Percentiles rank a stretch among this genome's conserved stretches.
Conservation (phyloP, 2,888 invertebrate species). For the Hanleya hanleyi region DNA sequence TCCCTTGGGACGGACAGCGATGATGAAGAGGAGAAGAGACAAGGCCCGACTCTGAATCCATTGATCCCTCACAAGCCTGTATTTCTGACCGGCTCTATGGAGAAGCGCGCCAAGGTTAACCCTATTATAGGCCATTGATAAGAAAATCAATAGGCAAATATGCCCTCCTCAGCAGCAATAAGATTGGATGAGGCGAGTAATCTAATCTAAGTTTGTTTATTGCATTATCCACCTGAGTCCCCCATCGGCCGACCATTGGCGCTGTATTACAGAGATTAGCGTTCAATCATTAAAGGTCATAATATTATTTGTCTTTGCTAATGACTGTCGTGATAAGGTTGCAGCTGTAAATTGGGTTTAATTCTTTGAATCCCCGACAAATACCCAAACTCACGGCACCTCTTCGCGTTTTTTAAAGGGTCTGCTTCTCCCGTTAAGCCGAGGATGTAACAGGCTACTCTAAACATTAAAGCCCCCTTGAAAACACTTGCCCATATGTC, state of each 20-base stretch:
- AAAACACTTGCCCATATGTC: too few relatives aligned
- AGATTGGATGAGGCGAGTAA: slow-evolving; percentile 1
- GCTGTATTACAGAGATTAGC: slow-evolving; percentile 6
- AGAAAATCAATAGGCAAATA: slow-evolving; percentile 9
- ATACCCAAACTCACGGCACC: slow-evolving; percentile 3
- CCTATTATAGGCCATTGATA: slow-evolving; percentile 4
- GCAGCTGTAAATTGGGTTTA: slow-evolving; percentile 10
- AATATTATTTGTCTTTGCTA: slow-evolving; percentile 10
- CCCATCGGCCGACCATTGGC: neutral
- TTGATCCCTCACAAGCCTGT: neutral
- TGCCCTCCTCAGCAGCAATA: neutral
- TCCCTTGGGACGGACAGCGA: neutral
- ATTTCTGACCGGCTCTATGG: neutral
- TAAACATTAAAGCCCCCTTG: too few relatives aligned
- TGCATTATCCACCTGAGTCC: neutral
- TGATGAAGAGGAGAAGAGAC: neutral
- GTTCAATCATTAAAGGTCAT: neutral
- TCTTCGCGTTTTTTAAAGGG: too few relatives aligned
- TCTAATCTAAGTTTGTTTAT: slow-evolving; percentile 10
- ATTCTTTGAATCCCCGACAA: slow-evolving; percentile 1
- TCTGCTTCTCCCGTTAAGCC: too few relatives aligned
- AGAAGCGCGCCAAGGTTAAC: neutral
- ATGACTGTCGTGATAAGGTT: slow-evolving; percentile 7
- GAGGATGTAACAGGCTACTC: too few relatives aligned
- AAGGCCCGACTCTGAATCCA: neutral